Evolutionary conservation across 2,113 vertebrate genomes (phyloP).

Genomic region (Orthonyx spaldingii): DNA sequence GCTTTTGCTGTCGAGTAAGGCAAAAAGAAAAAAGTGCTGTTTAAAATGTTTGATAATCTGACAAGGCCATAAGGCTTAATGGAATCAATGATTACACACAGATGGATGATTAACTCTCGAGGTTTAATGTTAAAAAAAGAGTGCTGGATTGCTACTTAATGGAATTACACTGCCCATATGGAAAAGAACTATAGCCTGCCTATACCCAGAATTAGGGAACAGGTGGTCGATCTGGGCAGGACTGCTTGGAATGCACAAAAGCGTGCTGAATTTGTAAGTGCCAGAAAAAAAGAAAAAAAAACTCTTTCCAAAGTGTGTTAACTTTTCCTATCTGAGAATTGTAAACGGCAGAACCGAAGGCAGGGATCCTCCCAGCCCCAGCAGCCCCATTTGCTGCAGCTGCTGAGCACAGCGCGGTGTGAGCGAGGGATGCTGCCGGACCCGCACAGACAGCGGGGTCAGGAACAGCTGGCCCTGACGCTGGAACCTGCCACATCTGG

Average conservation of each 20-base stretch:
- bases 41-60: slow-evolving; percentile 83
- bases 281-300: slow-evolving; percentile 64
- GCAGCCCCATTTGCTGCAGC: not conserved
- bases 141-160: slow-evolving; percentile 82
- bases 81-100: slow-evolving; percentile 84
- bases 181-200: slow-evolving; percentile 80
- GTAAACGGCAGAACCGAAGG: slow-evolving; percentile 51
- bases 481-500: not conserved
- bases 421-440: rapidly evolving
- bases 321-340: slow-evolving; percentile 63
- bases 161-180: slow-evolving; percentile 83
- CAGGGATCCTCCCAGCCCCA: not conserved
- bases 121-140: slow-evolving; percentile 77
- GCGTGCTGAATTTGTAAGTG: slow-evolving; percentile 73
- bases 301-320: slow-evolving; percentile 67
- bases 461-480: not conserved
- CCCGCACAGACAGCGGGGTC: rapidly evolving
- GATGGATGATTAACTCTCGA: slow-evolving; percentile 83
- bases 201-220: slow-evolving; percentile 80
- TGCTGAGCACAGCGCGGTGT: rapidly evolving
- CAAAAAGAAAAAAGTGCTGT: slow-evolving; percentile 61
- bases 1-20: slow-evolving; percentile 69
- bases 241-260: slow-evolving; percentile 79
- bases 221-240: slow-evolving; percentile 81
- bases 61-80: slow-evolving; percentile 86